Base-by-base conservation (phyloP, 2,113 vertebrate genomes). In the Perca fluviatilis region DNA sequence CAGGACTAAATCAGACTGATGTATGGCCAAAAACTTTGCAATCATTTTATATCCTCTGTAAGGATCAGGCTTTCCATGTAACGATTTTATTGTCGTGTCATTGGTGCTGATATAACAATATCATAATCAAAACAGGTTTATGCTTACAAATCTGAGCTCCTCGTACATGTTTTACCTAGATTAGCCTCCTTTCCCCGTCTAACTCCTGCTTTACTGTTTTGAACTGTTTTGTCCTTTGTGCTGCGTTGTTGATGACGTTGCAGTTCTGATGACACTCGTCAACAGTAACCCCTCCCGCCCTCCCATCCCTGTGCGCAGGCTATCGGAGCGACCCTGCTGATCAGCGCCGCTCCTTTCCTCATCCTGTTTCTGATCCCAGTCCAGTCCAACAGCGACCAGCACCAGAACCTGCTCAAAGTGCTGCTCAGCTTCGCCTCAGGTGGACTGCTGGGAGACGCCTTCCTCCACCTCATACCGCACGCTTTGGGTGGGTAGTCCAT, bases 401-500 rank as follows among this genome's bases (percentile, higher is more conserved):
- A 97, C 91, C 96, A 96, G 83, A 96, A 95, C 83, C 94, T 98
- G 77, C 96, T 98, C 46, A 96, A 97, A 86, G 93, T 98, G 60
- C 95, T 98, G 85, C 96, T 98, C 57, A 97, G 97, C 91, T 98
- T 98, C 12, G 97, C 97, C 0, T 98, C 97, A 0, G 97, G 97
- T 1, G 97, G 97, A 0, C 95, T 98, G 65, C 94, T 98, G 56
- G 97, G 97, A 2, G 97, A 98, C 13, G 97, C 97, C 62, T 98
- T 98, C 80, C 95, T 98, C 40, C 97, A 98, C 91, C 97, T 98
- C 50, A 98, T 98, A 7, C 97, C 97, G 6, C 97, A 98, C 4
- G 97, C 97, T 5, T 83, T 98, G 12, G 97, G 97, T 98, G 57
- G 84, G 95, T 71, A 15, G 19, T n/a, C 4, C 1, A 40, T n/a